phyloP scores from a whole-genome alignment of 2,888 invertebrate species.

The Agrenia bidenticulata region DNA sequence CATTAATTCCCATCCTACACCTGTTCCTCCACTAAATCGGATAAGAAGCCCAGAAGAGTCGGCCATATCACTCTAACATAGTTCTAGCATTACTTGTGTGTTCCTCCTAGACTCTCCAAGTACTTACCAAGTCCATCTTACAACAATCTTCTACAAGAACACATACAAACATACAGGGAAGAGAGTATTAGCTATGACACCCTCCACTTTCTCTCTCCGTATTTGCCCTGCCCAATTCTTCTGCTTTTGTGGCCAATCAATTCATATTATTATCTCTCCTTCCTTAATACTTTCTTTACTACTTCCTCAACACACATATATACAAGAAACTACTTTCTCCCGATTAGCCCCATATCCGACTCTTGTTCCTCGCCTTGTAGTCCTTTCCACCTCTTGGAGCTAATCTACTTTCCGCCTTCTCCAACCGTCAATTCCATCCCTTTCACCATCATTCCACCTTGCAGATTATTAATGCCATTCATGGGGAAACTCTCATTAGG shows the following conservation, averaged over 20 bases:
- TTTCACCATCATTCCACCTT: neutral
- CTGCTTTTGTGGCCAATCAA: neutral
- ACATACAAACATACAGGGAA: no score
- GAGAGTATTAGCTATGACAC: no score
- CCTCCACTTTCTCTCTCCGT: neutral
- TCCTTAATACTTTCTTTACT: slow-evolving; percentile 15
- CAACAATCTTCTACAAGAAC: neutral
- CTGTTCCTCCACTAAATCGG: neutral
- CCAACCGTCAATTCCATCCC: neutral
- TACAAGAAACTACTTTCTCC: no score
- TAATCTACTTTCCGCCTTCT: no score
- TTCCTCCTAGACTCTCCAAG: no score
- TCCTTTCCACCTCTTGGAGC: no score
- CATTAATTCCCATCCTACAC: slow-evolving; percentile 32
- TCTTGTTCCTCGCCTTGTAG: slow-evolving; percentile 2
- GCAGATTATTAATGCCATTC: neutral
- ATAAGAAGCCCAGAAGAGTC: no score
- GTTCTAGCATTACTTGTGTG: no score
- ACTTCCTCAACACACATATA: no score
- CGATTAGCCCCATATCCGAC: neutral
- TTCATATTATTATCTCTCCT: slow-evolving; percentile 12
- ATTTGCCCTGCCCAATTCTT: neutral
- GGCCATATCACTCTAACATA: no score
- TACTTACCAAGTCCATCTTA: no score
- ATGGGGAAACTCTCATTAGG: slow-evolving; percentile 1